These are phyloP conservation scores for Enteromius thamalakanensis DNA, from an alignment of 2,797 vertebrate genomes.

Conservation along the genomic window DNA sequence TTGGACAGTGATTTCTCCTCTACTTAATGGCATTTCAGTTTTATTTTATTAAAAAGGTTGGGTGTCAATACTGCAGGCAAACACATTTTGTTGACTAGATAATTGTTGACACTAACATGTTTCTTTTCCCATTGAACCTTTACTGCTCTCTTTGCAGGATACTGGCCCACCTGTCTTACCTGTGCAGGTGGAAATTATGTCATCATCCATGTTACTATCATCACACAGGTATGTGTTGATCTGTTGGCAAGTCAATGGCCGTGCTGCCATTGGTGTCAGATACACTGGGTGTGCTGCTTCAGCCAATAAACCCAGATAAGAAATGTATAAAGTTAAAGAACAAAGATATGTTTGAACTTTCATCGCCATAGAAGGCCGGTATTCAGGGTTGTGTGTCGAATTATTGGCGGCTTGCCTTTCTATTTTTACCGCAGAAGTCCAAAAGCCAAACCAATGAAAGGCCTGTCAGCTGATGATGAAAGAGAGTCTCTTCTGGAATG, in stretches of 20 bases:
- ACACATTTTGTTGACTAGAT: constrained; percentile 3
- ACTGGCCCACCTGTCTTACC: not conserved
- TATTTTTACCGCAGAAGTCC: constrained; percentile 33
- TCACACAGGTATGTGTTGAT: not conserved
- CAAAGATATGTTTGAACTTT: constrained; percentile 51
- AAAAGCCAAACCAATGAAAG: constrained; percentile 34
- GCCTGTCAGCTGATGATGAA: constrained; percentile 19
- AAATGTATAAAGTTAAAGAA: constrained; percentile 46
- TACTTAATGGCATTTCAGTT: not conserved
- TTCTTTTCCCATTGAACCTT: not conserved
- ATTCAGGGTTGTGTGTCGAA: constrained; percentile 53
- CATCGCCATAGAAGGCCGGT: constrained; percentile 41
- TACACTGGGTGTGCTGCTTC: constrained; percentile 48
- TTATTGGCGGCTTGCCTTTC: constrained; percentile 10
- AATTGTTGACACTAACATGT: not conserved
- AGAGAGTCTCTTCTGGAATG: not conserved
- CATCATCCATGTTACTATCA: not conserved
- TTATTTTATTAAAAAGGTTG: not conserved
- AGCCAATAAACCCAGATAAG: constrained; percentile 56
- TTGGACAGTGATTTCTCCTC: not conserved
- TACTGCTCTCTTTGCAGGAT: not conserved
- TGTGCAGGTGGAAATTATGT: not conserved
- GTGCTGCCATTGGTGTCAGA: not conserved
- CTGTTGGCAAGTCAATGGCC: constrained; percentile 16
- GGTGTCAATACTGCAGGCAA: not conserved